Percentiles rank a stretch among this genome's conserved stretches.
Evolutionary conservation across 1,140 invertebrate species (phyloP).

Genomic region (Epicauta chinensis): DNA sequence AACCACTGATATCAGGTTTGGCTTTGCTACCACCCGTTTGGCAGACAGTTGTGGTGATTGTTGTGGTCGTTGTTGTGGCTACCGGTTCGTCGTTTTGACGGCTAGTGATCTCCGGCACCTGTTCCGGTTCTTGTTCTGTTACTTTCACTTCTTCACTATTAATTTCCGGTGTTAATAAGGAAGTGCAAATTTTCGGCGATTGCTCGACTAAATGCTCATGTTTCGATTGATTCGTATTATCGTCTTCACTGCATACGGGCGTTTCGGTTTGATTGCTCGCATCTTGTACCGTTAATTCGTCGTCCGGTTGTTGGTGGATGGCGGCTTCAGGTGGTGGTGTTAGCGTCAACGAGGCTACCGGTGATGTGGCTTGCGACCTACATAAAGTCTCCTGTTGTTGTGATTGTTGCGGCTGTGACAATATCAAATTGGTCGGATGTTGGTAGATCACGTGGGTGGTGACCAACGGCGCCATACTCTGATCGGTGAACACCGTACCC

Average conservation of each 20-base stretch:
- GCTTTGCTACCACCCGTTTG: no score
- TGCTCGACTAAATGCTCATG: background rate
- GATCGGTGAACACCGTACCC: constrained; percentile 44
- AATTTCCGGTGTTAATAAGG: constrained; percentile 3
- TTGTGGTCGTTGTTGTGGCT: no score
- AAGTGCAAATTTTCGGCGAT: no score
- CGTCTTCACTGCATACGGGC: constrained; percentile 51
- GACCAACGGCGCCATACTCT: constrained; percentile 36
- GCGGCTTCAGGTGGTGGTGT: constrained; percentile 55
- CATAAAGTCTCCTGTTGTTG: constrained; percentile 39
- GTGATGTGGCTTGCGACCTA: constrained; percentile 52
- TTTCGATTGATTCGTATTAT: constrained; percentile 30
- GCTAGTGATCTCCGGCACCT: background rate
- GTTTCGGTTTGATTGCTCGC: constrained; percentile 75
- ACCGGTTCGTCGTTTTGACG: constrained; percentile 3
- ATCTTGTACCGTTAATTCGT: constrained; percentile 56
- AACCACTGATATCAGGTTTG: constrained; percentile 63
- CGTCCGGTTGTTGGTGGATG: constrained; percentile 32
- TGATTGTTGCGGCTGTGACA: constrained; percentile 30
- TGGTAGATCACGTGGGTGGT: constrained; percentile 51
- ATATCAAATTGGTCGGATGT: constrained; percentile 42
- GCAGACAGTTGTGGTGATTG: no score
- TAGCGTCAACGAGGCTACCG: constrained; percentile 53
- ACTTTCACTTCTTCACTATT: constrained; percentile 6
- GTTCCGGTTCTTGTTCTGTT: constrained; percentile 6